Base-by-base conservation (phyloP, 2,888 invertebrate genomes). In the Atrina japonica region DNA sequence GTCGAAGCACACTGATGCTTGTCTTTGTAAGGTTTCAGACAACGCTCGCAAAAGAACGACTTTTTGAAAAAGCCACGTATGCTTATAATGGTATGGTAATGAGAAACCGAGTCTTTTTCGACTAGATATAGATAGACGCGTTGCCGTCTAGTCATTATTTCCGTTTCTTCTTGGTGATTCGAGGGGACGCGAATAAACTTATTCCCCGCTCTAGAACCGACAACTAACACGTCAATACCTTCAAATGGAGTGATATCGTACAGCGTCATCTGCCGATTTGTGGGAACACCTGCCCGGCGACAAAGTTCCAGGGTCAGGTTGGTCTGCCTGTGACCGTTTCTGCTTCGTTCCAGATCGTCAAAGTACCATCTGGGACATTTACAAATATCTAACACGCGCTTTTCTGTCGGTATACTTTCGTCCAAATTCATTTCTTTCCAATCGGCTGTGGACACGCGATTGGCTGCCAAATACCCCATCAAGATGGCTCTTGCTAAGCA, bases 21-120 rank as follows among this genome's bases (percentile, higher is more conserved):
- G 16, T 45, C 61, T 47, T 49, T 40, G 52, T 71, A 71, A 6
- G 66, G 58, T 63, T 71, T 61, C n/a, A 71, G 25, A 56, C 71
- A 71, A 1, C 30, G 29, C 45, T 71, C 53, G 30, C 71, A 71
- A 29, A 71, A 71, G 21, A 58, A 27, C 1, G 50, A 43, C 9
- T 41, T 14, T 9, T 55, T 56, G 18, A 61, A 63, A 16, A 71
- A 66, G 6, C 61, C 60, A 23, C 29, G 23, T 2, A 71, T 71
- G 30, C 43, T 58, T 1, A 40, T 27, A 25, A 66, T 66, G 16
- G 55, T 45, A 21, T 71, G 52, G 50, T 53, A 66, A 47, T 66
- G 65, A n/a, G 21, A 30, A 16, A 21, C 52, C 21, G 49, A 45
- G 40, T 45, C 52, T 3, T 18, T 21, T 29, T 56, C 49, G 25